Conservation (phyloP, 2,113 vertebrate species). For the Epinephelus moara region DNA sequence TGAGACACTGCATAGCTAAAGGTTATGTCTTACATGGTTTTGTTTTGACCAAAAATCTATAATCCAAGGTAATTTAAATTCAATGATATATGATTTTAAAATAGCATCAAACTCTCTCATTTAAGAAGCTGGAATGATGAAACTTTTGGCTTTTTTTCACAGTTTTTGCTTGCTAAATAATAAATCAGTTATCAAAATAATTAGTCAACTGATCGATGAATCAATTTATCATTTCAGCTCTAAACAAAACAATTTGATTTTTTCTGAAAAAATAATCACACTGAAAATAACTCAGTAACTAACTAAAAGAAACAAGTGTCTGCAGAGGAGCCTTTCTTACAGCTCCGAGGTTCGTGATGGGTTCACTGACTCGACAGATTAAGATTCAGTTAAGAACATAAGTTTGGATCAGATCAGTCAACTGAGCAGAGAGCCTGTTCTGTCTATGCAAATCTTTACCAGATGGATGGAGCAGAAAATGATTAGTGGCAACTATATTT, state of each 20-base stretch:
- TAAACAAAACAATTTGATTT: background rate
- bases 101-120: no score
- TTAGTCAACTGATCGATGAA: background rate
- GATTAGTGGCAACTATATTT: background rate
- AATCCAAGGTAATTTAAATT: no score
- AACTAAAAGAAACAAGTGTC: background rate
- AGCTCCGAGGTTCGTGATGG: slow-evolving; percentile 2
- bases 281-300: no score
- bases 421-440: slow-evolving; percentile 30
- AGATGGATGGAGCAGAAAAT: slow-evolving; percentile 11
- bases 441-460: slow-evolving; percentile 26
- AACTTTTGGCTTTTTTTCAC: no score
- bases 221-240: background rate
- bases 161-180: background rate
- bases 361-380: slow-evolving; percentile 32
- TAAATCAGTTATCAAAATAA: background rate
- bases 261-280: background rate
- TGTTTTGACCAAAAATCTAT: no score
- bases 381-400: slow-evolving; percentile 46
- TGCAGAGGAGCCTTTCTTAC: background rate
- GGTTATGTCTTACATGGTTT: no score
- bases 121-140: background rate
- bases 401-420: slow-evolving; percentile 48
- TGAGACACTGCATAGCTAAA: background rate
- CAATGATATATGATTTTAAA: no score